Conservation (phyloP, 92 coral and sea anemone genomes). For the Actinernus sp. region DNA sequence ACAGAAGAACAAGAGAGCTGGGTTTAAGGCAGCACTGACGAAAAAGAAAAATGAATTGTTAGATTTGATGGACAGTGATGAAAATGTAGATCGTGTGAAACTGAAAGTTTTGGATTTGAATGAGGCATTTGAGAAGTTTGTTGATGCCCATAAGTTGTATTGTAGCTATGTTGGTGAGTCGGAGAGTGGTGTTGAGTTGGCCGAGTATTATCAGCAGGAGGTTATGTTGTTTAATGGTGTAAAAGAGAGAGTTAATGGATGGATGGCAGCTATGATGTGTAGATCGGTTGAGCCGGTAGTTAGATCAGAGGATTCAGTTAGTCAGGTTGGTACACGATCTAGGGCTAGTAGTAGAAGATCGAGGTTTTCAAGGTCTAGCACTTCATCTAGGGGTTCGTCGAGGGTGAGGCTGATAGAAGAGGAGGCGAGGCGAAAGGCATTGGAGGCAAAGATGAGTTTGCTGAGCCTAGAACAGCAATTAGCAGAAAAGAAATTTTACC, state of each 20-base stretch:
- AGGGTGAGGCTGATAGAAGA: slow-evolving; percentile 14
- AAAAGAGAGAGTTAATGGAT: neutral
- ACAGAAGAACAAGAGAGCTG: slow-evolving; percentile 1
- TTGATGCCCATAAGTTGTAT: neutral
- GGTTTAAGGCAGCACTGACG: slow-evolving; percentile 1
- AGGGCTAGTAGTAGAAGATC: neutral
- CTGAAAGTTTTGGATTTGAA: neutral
- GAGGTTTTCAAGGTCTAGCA: no score
- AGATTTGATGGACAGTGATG: neutral
- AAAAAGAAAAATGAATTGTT: slow-evolving; percentile 15
- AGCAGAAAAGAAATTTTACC: slow-evolving; percentile 5
- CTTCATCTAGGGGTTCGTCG: slow-evolving; percentile 11
- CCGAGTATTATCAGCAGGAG: slow-evolving; percentile 2
- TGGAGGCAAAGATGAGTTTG: no score
- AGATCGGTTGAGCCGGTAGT: neutral
- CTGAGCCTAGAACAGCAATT: neutral
- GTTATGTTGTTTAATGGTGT: neutral
- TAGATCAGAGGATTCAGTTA: slow-evolving; percentile 18
- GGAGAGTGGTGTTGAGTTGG: neutral
- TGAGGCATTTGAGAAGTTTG: slow-evolving; percentile 2
- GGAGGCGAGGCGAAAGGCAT: slow-evolving; percentile 17
- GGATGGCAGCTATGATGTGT: slow-evolving; percentile 5
- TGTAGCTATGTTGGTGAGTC: slow-evolving; percentile 1
- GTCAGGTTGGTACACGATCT: neutral
- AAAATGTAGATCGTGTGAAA: neutral